Conservation (phyloP, 2,888 invertebrate genomes). For the Prosopocoilus inquinatus region DNA sequence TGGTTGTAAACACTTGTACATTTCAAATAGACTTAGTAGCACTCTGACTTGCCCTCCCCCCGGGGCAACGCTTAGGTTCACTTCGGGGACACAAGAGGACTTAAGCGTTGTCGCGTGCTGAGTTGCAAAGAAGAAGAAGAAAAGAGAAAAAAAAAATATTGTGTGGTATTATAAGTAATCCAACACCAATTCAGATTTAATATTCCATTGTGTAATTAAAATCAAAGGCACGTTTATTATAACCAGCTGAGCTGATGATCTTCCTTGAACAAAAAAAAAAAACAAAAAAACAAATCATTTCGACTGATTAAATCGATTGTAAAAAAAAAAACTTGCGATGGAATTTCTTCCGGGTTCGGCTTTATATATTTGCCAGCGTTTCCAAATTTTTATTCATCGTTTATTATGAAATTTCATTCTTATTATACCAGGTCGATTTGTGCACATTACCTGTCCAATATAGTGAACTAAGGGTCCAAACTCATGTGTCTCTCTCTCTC, state of each 20-base stretch:
- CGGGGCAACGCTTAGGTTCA: too few species aligned
- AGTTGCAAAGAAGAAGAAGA: not conserved
- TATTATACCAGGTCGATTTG: not conserved
- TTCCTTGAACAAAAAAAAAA: too few species aligned
- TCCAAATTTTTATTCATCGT: too few species aligned
- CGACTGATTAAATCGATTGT: not conserved
- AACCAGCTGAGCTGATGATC: not conserved
- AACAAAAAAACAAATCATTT: not conserved
- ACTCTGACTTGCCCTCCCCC: not conserved
- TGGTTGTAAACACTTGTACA: conserved; percentile 9
- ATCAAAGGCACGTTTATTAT: not conserved
- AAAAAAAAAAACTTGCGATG: not conserved
- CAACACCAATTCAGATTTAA: conserved; percentile 4
- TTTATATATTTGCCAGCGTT: too few species aligned
- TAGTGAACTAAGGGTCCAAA: conserved; percentile 31
- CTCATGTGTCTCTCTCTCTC: conserved; percentile 6
- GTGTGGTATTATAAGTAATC: conserved; percentile 2
- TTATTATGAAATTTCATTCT: too few species aligned
- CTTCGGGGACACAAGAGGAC: too few species aligned
- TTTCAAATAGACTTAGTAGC: conserved; percentile 3
- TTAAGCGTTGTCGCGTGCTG: too few species aligned
- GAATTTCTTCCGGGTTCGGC: not conserved
- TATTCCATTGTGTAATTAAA: not conserved
- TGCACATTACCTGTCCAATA: conserved; percentile 21
- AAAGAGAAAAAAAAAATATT: not conserved